Base-by-base conservation (phyloP, 2,797 vertebrate species). In the Acanthurus leucopareius region DNA sequence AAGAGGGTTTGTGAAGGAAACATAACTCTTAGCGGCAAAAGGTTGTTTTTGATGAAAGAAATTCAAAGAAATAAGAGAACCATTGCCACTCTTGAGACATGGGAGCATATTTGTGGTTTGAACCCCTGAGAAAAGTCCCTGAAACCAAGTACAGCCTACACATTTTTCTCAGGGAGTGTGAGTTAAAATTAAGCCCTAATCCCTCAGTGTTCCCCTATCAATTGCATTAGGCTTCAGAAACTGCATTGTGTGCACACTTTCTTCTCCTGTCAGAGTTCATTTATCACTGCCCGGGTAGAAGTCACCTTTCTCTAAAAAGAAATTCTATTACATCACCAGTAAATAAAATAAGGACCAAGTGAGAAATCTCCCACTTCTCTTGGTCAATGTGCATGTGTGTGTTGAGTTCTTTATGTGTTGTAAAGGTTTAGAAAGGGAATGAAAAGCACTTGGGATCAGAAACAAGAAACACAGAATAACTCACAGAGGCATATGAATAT, bases 211-310 rank as follows among this genome's bases (percentile, higher is more conserved):
- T 81, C 73, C 74, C 66, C 73, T 87, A 91, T 89, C 91, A 87
- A 83, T 85, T 67, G 72, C 83, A 84, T 89, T 89, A 86, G 70
- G 75, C 67, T 86, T 80, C 42, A 74, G 78, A 91, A 91, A 87
- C 32, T 82, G 82, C 88, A 79, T 25, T 69, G 88, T 80, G 58
- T 69, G 83, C 87, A 83, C 44, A 63, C 84, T 81, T 83, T 74
- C 83, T 82, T 73, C 77, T 76, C 32, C 75, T 61, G 75, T 87
- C 89, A 79, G 62, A 80, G 86, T 85, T 88, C 78, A 88, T 93
- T 84, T 54, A 86, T 93, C 88, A 82, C 54, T 6, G 61, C 68
- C 61, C 54, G 35, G 51, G 57, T 73, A 35, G 91, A 91, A 93
- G 87, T 89, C 90, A 91, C 87, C 86, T 87, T 83, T 87, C 78